phyloP scores from a whole-genome alignment of 1,140 invertebrate species.

The Pseudomyrmex sp. region DNA sequence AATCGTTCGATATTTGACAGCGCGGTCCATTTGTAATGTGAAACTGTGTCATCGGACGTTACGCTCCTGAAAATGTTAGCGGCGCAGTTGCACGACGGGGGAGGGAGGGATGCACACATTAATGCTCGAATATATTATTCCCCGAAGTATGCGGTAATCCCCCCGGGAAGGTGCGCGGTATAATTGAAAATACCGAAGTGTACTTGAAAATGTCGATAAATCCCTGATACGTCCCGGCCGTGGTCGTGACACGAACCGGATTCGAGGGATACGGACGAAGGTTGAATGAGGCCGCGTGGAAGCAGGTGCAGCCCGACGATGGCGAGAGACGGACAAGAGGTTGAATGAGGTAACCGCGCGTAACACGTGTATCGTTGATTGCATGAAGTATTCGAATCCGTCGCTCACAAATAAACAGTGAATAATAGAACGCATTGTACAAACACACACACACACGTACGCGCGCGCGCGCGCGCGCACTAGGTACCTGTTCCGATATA shows the following conservation, averaged over 20 bases:
- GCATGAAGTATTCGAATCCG: conserved; percentile 31
- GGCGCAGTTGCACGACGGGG: not conserved
- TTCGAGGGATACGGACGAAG: conserved; percentile 30
- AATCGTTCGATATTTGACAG: not conserved
- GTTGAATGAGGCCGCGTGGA: conserved; percentile 36
- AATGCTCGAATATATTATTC: conserved; percentile 51
- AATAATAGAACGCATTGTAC: not conserved
- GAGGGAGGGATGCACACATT: no score
- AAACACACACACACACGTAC: no score
- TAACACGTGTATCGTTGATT: conserved; percentile 74
- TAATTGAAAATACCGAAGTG: conserved; percentile 70
- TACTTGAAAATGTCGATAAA: conserved; percentile 72
- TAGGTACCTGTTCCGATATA: not conserved
- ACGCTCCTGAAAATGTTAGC: conserved; percentile 5
- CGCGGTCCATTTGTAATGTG: not conserved
- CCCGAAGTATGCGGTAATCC: not conserved
- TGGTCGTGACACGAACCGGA: conserved; percentile 28
- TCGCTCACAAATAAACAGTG: conserved; percentile 28
- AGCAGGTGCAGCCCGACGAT: conserved; percentile 15
- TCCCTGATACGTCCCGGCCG: conserved; percentile 35
- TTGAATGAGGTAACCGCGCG: conserved; percentile 60
- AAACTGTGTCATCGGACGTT: not conserved
- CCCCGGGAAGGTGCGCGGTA: not conserved
- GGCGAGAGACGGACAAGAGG: conserved; percentile 36
- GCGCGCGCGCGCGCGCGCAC: no score